phyloP scores from a whole-genome alignment of 1,140 invertebrate species.

The Matsumurasca onukii region DNA sequence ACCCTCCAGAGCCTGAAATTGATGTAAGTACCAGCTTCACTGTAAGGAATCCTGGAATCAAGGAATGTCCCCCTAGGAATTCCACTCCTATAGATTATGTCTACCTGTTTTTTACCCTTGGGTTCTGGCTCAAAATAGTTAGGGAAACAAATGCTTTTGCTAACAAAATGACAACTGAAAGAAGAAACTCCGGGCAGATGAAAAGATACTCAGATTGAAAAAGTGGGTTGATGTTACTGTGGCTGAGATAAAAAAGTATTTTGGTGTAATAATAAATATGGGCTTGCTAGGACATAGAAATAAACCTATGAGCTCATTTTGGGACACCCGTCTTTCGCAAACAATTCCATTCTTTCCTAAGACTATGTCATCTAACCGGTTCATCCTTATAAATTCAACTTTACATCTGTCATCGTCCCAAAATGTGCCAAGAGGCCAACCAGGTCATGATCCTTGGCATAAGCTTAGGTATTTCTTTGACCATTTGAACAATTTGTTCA shows the following conservation, averaged over 20 bases:
- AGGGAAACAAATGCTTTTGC: slow-evolving; percentile 3
- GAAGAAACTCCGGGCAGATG: not conserved
- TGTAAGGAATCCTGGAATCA: not conserved
- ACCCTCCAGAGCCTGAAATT: not conserved
- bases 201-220: not conserved
- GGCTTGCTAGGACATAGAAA: not conserved
- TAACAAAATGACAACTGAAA: not conserved
- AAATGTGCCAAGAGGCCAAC: not conserved
- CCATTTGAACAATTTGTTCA: slow-evolving; percentile 9
- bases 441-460: slow-evolving; percentile 13
- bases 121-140: not conserved
- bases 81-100: not conserved
- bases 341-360: not conserved
- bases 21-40: not conserved
- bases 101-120: not conserved
- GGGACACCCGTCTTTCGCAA: not conserved
- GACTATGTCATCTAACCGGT: slow-evolving; percentile 1
- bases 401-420: not conserved
- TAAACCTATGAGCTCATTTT: not conserved
- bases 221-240: slow-evolving; percentile 9
- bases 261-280: slow-evolving; percentile 17
- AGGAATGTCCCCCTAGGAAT: slow-evolving; percentile 5
- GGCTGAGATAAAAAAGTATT: not conserved
- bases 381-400: not conserved
- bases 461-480: slow-evolving; percentile 11